Evolutionary conservation across 2,797 vertebrate species (phyloP).

Genomic region (Leuciscus waleckii): DNA sequence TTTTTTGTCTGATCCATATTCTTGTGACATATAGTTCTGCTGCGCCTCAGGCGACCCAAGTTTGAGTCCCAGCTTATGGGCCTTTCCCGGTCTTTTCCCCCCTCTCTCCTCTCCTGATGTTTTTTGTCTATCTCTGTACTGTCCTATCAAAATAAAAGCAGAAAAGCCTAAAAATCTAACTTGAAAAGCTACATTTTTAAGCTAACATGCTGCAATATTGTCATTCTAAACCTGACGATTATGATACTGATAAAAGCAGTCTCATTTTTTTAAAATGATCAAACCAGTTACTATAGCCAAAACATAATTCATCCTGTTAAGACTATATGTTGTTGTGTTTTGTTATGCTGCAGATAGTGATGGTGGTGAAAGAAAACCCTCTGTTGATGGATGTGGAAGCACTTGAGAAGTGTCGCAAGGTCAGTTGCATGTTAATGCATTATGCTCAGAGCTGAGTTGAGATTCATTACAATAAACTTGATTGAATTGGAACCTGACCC

Average conservation of each 20-base stretch:
- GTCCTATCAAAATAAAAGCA: background rate
- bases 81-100: background rate
- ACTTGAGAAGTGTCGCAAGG: constrained; percentile 85
- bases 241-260: background rate
- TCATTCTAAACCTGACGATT: background rate
- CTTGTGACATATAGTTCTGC: background rate
- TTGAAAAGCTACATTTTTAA: background rate
- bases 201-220: background rate
- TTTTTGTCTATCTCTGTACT: background rate
- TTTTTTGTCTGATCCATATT: background rate
- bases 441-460: background rate
- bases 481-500: background rate
- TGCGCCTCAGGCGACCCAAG: rapidly evolving
- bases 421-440: constrained; percentile 11
- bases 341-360: constrained; percentile 81
- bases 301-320: background rate
- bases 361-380: constrained; percentile 93
- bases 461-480: background rate
- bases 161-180: background rate
- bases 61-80: background rate
- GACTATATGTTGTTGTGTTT: background rate
- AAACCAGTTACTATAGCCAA: background rate
- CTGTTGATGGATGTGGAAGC: constrained; percentile 86
- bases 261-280: background rate
- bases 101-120: background rate